phyloP scores from a whole-genome alignment of 2,888 invertebrate species.

The Xestia c-nigrum region DNA sequence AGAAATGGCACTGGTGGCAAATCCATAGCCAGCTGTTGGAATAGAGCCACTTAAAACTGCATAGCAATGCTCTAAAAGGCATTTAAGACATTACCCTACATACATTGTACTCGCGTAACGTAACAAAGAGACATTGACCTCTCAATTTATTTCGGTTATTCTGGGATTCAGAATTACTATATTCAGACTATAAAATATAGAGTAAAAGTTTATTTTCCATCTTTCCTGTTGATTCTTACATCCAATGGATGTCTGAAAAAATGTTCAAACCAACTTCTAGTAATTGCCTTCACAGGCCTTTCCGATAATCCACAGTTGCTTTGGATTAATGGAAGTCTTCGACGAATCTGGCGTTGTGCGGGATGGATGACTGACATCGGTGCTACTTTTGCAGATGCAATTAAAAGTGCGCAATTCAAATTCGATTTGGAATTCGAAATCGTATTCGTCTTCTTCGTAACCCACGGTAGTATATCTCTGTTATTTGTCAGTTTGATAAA shows the following conservation, averaged over 20 bases:
- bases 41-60: slow-evolving; percentile 9
- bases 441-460: not conserved
- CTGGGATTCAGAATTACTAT: not conserved
- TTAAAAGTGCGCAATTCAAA: not conserved
- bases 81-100: slow-evolving; percentile 30
- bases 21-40: slow-evolving; percentile 19
- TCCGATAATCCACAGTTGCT: not conserved
- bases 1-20: not conserved
- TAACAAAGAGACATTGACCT: slow-evolving; percentile 24
- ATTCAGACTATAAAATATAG: not conserved
- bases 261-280: not conserved
- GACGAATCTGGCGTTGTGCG: not conserved
- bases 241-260: not conserved
- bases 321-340: not conserved
- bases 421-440: too few relatives aligned
- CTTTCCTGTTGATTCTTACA: not conserved
- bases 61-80: slow-evolving; percentile 1
- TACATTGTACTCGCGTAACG: slow-evolving; percentile 23
- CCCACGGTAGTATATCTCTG: not conserved
- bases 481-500: not conserved
- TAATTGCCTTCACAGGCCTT: not conserved
- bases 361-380: not conserved
- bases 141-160: slow-evolving; percentile 1
- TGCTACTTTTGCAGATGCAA: not conserved
- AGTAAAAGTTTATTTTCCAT: not conserved